A percentile compares a stretch with the other conserved stretches of the same genome.
These are phyloP conservation scores for Monochamus saltuarius DNA, from an alignment of 1,140 invertebrate species.

Conservation along the genomic window DNA sequence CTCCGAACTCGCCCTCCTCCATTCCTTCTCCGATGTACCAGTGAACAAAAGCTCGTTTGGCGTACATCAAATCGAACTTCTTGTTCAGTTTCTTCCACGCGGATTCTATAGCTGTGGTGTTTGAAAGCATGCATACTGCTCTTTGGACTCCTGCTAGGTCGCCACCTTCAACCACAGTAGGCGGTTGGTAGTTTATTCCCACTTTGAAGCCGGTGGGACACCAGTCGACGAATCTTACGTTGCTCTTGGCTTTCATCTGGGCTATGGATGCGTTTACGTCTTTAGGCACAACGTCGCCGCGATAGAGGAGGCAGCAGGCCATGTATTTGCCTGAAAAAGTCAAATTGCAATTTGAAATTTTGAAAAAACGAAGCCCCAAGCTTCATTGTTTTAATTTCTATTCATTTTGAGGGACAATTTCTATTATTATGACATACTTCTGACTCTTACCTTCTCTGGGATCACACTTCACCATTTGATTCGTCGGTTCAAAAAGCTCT, in stretches of 20 bases:
- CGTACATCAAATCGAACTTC: constrained; percentile 82
- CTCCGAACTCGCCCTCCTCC: constrained; percentile 81
- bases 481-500: constrained; percentile 33
- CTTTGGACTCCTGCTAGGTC: constrained; percentile 81
- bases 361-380: neutral
- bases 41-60: constrained; percentile 73
- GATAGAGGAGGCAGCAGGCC: constrained; percentile 76
- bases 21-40: constrained; percentile 83
- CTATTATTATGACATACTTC: too few relatives aligned
- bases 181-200: constrained; percentile 83
- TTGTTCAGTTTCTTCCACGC: constrained; percentile 71
- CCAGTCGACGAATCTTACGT: constrained; percentile 90
- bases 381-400: neutral
- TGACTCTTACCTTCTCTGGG: constrained; percentile 62
- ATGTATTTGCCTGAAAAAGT: constrained; percentile 75
- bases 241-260: constrained; percentile 77
- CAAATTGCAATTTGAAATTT: neutral
- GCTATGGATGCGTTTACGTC: constrained; percentile 80
- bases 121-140: constrained; percentile 83
- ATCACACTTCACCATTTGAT: constrained; percentile 89
- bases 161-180: constrained; percentile 75
- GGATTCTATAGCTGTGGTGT: constrained; percentile 80
- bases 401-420: neutral
- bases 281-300: constrained; percentile 59
- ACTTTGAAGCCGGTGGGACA: constrained; percentile 87